Base-by-base conservation (phyloP, 2,888 invertebrate genomes). In the Neria commutata region DNA sequence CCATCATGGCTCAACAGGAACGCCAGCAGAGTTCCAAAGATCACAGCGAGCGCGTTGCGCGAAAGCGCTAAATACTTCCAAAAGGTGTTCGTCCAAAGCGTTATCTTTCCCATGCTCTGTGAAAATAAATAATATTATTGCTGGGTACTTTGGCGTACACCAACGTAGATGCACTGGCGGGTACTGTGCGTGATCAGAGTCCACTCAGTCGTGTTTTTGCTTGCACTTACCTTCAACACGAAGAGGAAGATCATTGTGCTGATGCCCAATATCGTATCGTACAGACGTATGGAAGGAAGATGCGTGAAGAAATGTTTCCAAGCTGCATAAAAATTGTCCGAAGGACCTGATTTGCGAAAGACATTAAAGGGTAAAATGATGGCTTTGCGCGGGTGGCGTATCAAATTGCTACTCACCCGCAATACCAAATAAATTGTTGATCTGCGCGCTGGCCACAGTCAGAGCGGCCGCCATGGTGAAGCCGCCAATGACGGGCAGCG, bases 401-500 rank as follows among this genome's bases (percentile, higher is more conserved):
- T 34, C 16, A 42, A 8, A 50, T 21, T 17, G 6, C 16, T 17
- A 64, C 70, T 85, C 49, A 87, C 87, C 86, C 40, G 78, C 69
- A 21, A 91, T 83, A 24, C 92, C 91, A 57, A 93, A 84, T 1
- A 94, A 81, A 1, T 88, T 85, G 74, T 90, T 91, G 4, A 94
- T 81, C 78, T 95, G 95, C 0, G 92, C 88, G 5, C 90, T 89
- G 1, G 88, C 91, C 67, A 95, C 94, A 48, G 91, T 92, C 52
- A 91, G 80, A 16, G 94, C 93, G 0, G 94, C 94, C 0, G 93
- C 93, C 14, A 92, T 89, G 0, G 93, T 94, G 76, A 95, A 95
- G 0, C 92, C 94, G 26, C 89, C 87, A 54, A 92, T 92, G 1
- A 95, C 93, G 0, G 94, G 94, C 67, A 88, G 86, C 1, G 94